Conservation (phyloP, 2,888 invertebrate genomes). For the Danaus chrysippus region DNA sequence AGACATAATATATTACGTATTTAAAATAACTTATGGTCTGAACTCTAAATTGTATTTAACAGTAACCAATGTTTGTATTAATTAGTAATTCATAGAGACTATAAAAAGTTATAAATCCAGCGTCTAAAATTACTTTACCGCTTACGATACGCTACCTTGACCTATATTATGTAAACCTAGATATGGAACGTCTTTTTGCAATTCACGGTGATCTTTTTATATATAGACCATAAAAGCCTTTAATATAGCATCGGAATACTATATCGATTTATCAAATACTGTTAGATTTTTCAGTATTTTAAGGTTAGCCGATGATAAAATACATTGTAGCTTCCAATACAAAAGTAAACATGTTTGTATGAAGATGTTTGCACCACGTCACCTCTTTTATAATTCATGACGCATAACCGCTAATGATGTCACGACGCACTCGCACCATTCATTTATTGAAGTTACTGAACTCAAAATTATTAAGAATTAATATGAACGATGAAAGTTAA, state of each 20-base stretch:
- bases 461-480: conserved; percentile 4
- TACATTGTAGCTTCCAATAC: background rate
- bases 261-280: background rate
- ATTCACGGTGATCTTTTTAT: background rate
- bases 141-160: background rate
- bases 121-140: no score
- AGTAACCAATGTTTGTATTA: no score
- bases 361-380: conserved; percentile 23
- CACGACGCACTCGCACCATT: conserved; percentile 17
- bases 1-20: no score
- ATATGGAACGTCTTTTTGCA: background rate
- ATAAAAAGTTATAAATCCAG: no score
- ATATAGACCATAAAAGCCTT: background rate
- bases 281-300: background rate
- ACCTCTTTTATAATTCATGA: conserved; percentile 37
- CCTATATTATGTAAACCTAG: conserved; percentile 6
- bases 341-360: conserved; percentile 30
- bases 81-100: no score
- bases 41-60: no score
- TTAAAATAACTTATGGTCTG: no score
- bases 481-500: background rate
- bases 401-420: conserved; percentile 37
- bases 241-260: background rate
- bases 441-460: conserved; percentile 4
- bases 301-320: background rate